These are phyloP conservation scores for Callocephalon fimbriatum DNA, from an alignment of 2,113 vertebrate genomes.

Conservation along the genomic window DNA sequence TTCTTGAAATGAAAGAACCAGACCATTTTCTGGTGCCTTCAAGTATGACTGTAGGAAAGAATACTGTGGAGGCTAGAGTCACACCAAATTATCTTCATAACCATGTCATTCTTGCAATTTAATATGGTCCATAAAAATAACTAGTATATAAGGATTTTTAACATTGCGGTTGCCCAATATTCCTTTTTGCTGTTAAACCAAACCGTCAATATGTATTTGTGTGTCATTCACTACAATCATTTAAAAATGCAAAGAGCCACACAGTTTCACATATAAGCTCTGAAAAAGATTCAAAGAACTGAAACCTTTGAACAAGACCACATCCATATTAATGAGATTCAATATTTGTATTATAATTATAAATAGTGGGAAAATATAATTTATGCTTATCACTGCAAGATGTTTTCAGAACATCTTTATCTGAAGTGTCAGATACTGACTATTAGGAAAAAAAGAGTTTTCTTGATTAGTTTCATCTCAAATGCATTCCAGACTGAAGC, in stretches of 20 bases:
- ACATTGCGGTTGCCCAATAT: not conserved
- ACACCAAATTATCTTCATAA: not conserved
- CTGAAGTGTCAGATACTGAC: not conserved
- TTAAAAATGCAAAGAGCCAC: not conserved
- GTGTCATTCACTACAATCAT: not conserved
- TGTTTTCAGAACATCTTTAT: not conserved
- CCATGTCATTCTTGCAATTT: not conserved
- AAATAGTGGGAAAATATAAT: not conserved
- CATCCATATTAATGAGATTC: not conserved
- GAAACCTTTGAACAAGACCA: not conserved
- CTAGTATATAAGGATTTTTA: not conserved
- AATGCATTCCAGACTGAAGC: not conserved
- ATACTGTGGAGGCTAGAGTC: not conserved
- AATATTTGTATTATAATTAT: not conserved
- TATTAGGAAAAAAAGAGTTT: not conserved
- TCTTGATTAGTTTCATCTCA: not conserved
- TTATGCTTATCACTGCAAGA: not conserved
- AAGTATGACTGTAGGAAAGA: not conserved
- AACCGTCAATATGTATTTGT: not conserved
- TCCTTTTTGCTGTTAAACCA: not conserved
- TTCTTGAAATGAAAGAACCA: not conserved
- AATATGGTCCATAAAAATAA: not conserved
- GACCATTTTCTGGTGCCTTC: not conserved
- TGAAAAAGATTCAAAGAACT: not conserved
- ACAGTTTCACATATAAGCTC: not conserved